Base-by-base conservation (phyloP, 1,140 invertebrate species). In the Phymorhynchus buccinoides region DNA sequence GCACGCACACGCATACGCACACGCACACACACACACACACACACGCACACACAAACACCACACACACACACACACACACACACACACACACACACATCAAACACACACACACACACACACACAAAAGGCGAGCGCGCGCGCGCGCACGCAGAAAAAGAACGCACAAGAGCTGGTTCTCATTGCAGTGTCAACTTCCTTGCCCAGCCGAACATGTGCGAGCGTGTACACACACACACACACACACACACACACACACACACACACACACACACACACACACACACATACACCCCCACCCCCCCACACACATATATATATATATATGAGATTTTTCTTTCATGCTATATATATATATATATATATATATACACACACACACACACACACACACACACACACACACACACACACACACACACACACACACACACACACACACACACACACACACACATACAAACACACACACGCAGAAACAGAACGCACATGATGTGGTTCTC, bases 181-280 rank as follows among this genome's bases (percentile, higher is more conserved):
- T n/a, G n/a, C n/a, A n/a, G n/a, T n/a, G 22, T 22, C 48, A 52
- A 52, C 48, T 12, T 22, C 7, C 48, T 12, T 22, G 22, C 35
- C 7, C 35, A 30, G 27, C n/a, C 68, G 30, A 7, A 35, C 68
- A 73, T 30, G 12, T 12, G 30, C 68, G n/a, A 12, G 27, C 35
- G n/a, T n/a, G 30, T 30, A 73, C 27, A 73, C 35, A 73, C 68
- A 52, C 35, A 73, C 35, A 73, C 27, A 73, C 35, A 73, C 68
- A 73, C 27, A 30, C 27, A 30, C 68, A 73, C 27, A n/a, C 68
- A 35, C 68, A n/a, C 35, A 73, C 35, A 73, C 68, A 73, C 68
- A 73, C 68, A n/a, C 68, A 73, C 68, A 73, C 68, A 73, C 68
- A 73, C 68, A 73, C 68, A 73, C n/a, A n/a, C n/a, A n/a, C n/a